Evolutionary conservation across 1,140 invertebrate genomes (phyloP).

Genomic region (Dryas iulia): DNA sequence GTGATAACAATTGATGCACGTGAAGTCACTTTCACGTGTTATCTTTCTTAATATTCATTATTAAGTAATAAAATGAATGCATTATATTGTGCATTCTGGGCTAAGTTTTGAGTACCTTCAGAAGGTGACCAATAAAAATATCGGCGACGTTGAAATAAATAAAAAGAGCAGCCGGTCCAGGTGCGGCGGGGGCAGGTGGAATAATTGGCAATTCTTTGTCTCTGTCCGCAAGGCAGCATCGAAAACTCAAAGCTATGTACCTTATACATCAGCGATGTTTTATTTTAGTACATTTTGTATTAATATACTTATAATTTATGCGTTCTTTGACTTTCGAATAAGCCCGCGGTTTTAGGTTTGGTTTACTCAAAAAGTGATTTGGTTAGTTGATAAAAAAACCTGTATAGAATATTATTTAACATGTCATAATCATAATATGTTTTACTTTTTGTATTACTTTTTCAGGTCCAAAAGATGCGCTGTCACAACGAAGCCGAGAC

Average conservation of each 20-base stretch:
- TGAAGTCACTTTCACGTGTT: background rate
- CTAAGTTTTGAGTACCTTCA: constrained; percentile 43
- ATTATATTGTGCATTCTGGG: constrained; percentile 11
- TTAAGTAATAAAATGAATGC: background rate
- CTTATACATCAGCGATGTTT: constrained; percentile 48
- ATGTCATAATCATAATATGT: no score
- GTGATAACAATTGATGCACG: background rate
- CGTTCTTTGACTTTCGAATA: no score
- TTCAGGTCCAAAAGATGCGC: no score
- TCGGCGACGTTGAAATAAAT: constrained; percentile 75
- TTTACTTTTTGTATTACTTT: no score
- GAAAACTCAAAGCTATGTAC: constrained; percentile 62
- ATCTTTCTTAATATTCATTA: background rate
- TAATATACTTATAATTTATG: background rate
- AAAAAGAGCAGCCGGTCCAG: constrained; percentile 73
- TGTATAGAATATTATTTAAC: no score
- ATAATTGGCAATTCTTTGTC: constrained; percentile 79
- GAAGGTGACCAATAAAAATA: constrained; percentile 76
- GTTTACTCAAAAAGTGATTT: no score
- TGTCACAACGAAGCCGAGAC: no score
- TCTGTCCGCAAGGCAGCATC: constrained; percentile 59
- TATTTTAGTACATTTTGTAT: constrained; percentile 40
- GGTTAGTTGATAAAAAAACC: no score
- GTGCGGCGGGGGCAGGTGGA: constrained; percentile 75
- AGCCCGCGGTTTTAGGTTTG: background rate